Percentiles rank a stretch among this genome's conserved stretches.
Evolutionary conservation across 2,888 invertebrate species (phyloP).

Genomic region (Craniophora ligustri): DNA sequence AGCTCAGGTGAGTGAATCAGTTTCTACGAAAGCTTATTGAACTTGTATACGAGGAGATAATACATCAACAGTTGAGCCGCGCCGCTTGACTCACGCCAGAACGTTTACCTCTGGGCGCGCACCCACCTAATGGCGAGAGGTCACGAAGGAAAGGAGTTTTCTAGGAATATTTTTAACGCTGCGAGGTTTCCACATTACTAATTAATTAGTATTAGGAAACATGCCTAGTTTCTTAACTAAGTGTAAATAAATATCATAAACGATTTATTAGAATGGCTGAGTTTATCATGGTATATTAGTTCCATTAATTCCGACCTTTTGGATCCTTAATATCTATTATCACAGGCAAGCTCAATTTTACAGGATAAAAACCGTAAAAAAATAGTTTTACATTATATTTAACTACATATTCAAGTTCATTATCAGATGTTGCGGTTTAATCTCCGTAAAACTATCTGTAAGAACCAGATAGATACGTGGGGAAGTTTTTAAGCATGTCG

Average conservation of each 20-base stretch:
- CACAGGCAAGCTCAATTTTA: no score
- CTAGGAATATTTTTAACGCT: conserved; percentile 24
- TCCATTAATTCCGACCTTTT: no score
- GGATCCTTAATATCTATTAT: no score
- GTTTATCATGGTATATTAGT: no score
- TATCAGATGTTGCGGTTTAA: no score
- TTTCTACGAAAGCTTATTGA: conserved; percentile 42
- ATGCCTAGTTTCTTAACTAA: background rate
- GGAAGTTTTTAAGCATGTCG: no score
- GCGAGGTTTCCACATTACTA: conserved; percentile 10
- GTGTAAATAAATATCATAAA: background rate
- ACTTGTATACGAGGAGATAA: conserved; percentile 26
- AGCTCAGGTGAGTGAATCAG: conserved; percentile 35
- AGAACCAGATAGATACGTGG: no score
- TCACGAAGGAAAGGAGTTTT: conserved; percentile 38
- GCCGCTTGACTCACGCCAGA: conserved; percentile 49
- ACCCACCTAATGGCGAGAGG: conserved; percentile 37
- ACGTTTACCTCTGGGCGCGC: conserved; percentile 40
- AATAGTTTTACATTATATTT: no score
- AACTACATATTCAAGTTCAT: no score
- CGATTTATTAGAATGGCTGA: no score
- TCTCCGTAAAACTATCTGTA: no score
- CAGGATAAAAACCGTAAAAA: no score
- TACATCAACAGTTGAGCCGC: conserved; percentile 12
- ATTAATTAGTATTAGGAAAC: background rate